phyloP scores from a whole-genome alignment of 2,888 invertebrate species.

The Sinodicranocentrus sp. region DNA sequence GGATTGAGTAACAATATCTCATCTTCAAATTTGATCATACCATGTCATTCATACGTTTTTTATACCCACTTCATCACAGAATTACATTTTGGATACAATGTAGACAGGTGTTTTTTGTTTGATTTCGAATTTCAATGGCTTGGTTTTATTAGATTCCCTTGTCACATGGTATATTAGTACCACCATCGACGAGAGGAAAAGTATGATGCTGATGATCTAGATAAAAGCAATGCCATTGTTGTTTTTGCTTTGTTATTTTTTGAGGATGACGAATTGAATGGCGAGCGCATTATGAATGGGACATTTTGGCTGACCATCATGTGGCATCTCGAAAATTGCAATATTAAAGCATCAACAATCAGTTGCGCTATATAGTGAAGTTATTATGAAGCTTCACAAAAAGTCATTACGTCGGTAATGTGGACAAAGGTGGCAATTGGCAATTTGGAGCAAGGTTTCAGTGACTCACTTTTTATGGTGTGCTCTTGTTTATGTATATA shows the following conservation, averaged over 20 bases:
- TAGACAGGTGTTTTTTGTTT: slow-evolving; percentile 15
- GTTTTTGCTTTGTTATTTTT: slow-evolving; percentile 5
- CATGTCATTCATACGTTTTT: slow-evolving; percentile 10
- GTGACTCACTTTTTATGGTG: slow-evolving; percentile 50
- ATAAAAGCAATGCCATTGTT: slow-evolving; percentile 34
- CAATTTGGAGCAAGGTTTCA: slow-evolving; percentile 60
- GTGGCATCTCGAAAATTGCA: neutral
- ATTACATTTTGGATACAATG: neutral
- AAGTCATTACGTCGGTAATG: slow-evolving; percentile 27
- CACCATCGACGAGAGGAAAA: too few species aligned
- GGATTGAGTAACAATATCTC: neutral
- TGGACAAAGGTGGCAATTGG: slow-evolving; percentile 55
- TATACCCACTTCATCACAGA: neutral
- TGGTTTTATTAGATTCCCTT: neutral
- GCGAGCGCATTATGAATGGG: neutral
- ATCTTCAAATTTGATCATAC: slow-evolving; percentile 15
- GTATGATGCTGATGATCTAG: slow-evolving; percentile 36
- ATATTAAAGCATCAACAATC: neutral
- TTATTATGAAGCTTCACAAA: neutral
- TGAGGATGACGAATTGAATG: slow-evolving; percentile 9
- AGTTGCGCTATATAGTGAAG: neutral
- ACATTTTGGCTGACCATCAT: slow-evolving; percentile 2
- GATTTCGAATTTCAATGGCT: slow-evolving; percentile 17
- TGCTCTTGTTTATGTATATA: slow-evolving; percentile 11
- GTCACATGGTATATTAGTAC: neutral